A percentile compares a stretch with the other conserved stretches of the same genome.
Conservation (phyloP, 2,888 invertebrate genomes). For the Melanophora roralis region DNA sequence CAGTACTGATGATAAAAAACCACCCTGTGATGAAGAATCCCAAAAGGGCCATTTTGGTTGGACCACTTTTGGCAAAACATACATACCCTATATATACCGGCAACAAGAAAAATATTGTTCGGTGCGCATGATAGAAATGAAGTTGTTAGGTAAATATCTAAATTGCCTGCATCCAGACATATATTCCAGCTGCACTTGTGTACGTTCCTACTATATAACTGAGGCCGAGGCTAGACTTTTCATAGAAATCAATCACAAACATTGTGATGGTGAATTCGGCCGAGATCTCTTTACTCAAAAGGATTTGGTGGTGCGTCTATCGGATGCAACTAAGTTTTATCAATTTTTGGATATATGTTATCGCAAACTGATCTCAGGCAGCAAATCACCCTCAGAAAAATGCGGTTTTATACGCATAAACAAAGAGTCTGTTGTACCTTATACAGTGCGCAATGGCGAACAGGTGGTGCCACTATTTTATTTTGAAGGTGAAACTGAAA, state of each 20-base stretch:
- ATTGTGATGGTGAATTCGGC: constrained; percentile 94
- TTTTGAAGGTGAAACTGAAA: constrained; percentile 91
- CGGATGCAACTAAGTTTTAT: constrained; percentile 93
- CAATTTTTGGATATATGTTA: constrained; percentile 93
- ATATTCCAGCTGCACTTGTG: constrained; percentile 92
- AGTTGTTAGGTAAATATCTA: constrained; percentile 91
- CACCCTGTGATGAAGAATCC: constrained; percentile 83
- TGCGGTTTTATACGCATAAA: constrained; percentile 95
- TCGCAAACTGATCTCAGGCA: constrained; percentile 85
- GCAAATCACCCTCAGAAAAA: constrained; percentile 84
- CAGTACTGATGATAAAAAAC: constrained; percentile 70
- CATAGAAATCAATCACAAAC: constrained; percentile 94
- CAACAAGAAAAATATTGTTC: constrained; percentile 91
- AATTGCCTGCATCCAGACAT: constrained; percentile 92
- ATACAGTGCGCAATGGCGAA: constrained; percentile 88
- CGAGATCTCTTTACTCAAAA: constrained; percentile 90
- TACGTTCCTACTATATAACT: constrained; percentile 94
- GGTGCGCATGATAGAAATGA: constrained; percentile 95
- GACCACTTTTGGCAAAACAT: constrained; percentile 90
- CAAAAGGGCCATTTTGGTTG: constrained; percentile 92
- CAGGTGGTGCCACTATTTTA: constrained; percentile 95
- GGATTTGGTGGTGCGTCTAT: constrained; percentile 92
- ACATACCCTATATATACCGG: constrained; percentile 93
- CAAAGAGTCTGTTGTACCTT: constrained; percentile 95
- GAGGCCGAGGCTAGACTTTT: constrained; percentile 92